These are phyloP conservation scores for Phalacrocorax brasilianus DNA, from an alignment of 2,113 vertebrate genomes.

Conservation along the genomic window DNA sequence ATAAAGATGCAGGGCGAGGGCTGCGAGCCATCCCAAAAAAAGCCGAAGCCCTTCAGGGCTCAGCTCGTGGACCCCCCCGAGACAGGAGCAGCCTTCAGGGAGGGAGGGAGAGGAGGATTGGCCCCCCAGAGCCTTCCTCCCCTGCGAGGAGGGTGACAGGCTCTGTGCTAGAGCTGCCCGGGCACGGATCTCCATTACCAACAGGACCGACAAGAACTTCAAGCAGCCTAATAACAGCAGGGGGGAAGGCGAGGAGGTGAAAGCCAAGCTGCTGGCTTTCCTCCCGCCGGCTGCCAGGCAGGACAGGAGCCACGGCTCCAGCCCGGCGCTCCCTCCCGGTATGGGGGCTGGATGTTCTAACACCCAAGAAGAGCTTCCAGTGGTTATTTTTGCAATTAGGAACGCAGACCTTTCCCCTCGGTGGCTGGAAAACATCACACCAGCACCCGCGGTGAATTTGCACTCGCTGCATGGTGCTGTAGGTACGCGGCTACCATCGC, in stretches of 20 bases:
- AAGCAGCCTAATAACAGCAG: background rate
- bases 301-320: background rate
- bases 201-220: slow-evolving; percentile 20
- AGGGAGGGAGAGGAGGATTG: background rate
- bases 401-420: background rate
- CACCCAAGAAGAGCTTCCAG: background rate
- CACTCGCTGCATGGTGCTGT: rapidly evolving
- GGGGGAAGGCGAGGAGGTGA: background rate
- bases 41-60: background rate
- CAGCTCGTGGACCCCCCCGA: rapidly evolving
- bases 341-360: rapidly evolving
- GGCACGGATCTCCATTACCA: background rate
- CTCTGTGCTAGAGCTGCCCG: background rate
- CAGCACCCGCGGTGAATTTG: background rate
- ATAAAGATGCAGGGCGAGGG: rapidly evolving
- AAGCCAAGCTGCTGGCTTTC: background rate
- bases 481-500: background rate
- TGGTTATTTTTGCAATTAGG: background rate
- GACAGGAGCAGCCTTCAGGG: background rate
- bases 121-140: background rate
- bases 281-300: background rate
- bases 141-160: rapidly evolving
- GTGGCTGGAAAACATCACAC: background rate
- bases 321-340: background rate
- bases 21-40: rapidly evolving